A percentile compares a stretch with the other conserved stretches of the same genome.
phyloP scores from a whole-genome alignment of 2,113 vertebrate genomes.

The Dicaeum eximium region DNA sequence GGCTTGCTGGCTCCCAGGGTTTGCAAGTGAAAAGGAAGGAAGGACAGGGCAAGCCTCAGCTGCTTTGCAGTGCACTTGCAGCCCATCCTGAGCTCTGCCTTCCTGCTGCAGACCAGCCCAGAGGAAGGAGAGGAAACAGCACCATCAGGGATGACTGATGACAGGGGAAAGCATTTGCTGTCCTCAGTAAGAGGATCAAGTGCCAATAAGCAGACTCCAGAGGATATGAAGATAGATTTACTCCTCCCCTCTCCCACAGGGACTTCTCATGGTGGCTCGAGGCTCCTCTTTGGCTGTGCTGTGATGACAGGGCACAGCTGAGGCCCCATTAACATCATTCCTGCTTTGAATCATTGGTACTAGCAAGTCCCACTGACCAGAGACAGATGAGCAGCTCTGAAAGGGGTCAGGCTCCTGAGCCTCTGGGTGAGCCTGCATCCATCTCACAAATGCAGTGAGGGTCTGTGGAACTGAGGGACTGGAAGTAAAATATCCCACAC shows the following conservation, averaged over 20 bases:
- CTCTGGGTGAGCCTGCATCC: background rate
- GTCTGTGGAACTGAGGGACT: background rate
- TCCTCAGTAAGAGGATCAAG: conserved; percentile 18
- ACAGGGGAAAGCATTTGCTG: background rate
- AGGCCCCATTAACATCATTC: background rate
- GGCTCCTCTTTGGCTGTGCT: background rate
- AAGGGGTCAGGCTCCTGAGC: background rate
- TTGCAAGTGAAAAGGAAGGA: background rate
- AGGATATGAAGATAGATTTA: background rate
- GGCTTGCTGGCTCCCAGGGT: background rate
- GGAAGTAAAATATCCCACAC: background rate
- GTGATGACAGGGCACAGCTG: background rate
- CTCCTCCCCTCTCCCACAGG: background rate
- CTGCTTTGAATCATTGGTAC: background rate
- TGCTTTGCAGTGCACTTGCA: background rate
- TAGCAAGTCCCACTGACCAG: background rate
- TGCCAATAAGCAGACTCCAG: background rate
- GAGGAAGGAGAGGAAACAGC: background rate
- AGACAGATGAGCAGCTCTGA: background rate
- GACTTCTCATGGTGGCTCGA: background rate
- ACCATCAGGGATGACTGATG: background rate
- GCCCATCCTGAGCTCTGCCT: background rate
- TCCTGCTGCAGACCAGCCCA: background rate
- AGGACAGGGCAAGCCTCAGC: background rate
- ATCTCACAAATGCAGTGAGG: background rate